Evolutionary conservation across 64 coral and sea anemone species (phyloP).

Genomic region (Acropora yongei): DNA sequence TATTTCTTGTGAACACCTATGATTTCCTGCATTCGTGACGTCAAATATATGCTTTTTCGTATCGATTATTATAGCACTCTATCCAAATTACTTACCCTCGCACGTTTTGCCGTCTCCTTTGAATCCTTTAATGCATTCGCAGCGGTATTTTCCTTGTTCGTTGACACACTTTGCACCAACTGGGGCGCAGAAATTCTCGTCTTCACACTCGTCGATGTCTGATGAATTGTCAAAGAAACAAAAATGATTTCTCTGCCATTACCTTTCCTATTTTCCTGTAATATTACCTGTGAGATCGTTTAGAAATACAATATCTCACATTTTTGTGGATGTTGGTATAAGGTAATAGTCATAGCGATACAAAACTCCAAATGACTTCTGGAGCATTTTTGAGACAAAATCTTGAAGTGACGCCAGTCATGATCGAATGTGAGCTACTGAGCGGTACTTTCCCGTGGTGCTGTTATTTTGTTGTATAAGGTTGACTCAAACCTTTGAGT

Average conservation of each 20-base stretch:
- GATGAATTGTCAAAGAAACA: background rate
- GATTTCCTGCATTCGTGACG: too few relatives aligned
- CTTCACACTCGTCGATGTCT: constrained; percentile 27
- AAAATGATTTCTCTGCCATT: background rate
- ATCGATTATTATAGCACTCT: too few relatives aligned
- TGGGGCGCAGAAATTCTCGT: background rate
- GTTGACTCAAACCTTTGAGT: background rate
- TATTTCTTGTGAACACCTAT: too few relatives aligned
- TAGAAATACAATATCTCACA: too few relatives aligned
- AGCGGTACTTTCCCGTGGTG: background rate
- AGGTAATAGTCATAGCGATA: too few relatives aligned
- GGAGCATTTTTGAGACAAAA: too few relatives aligned
- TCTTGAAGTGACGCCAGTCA: too few relatives aligned
- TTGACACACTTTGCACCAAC: constrained; percentile 5
- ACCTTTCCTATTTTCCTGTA: too few relatives aligned
- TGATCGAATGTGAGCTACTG: background rate
- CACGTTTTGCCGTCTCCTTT: background rate
- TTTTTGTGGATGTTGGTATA: too few relatives aligned
- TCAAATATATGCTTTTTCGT: too few relatives aligned
- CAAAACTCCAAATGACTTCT: too few relatives aligned
- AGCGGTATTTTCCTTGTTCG: constrained; percentile 16
- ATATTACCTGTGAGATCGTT: background rate
- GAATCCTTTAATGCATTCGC: background rate
- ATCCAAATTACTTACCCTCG: background rate
- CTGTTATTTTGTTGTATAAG: background rate